Percentiles rank a stretch among this genome's conserved stretches.
phyloP scores from a whole-genome alignment of 2,888 invertebrate genomes.

The Machimus rusticus region DNA sequence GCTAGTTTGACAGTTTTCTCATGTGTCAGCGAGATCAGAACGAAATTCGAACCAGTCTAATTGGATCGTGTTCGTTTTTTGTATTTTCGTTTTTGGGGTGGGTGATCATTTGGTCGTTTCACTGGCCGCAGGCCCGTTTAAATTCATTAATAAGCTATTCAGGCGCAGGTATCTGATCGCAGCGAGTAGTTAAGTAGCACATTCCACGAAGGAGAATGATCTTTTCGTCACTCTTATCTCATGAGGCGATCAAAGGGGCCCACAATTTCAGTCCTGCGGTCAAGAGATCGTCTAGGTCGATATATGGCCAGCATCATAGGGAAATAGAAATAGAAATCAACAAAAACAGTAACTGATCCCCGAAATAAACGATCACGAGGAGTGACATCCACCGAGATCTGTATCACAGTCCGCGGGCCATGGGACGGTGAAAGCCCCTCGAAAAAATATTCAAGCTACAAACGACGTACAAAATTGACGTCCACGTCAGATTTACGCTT shows the following conservation, averaged over 20 bases:
- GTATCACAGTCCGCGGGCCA: not conserved
- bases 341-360: not conserved
- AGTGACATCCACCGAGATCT: slow-evolving; percentile 11
- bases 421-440: not conserved
- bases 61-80: not conserved
- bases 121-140: not conserved
- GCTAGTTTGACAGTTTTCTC: not conserved
- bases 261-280: not conserved
- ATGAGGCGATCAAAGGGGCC: not conserved
- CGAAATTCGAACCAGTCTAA: not conserved
- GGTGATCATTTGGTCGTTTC: not conserved
- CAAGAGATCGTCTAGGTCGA: not conserved
- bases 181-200: slow-evolving; percentile 14
- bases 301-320: not conserved
- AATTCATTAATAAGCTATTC: slow-evolving; percentile 13
- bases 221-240: slow-evolving; percentile 30
- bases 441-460: not conserved
- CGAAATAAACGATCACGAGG: not conserved
- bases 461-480: slow-evolving; percentile 14
- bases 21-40: not conserved
- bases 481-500: slow-evolving; percentile 20
- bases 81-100: not conserved
- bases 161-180: not conserved
- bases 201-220: slow-evolving; percentile 12
- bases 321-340: not conserved